Evolutionary conservation across 2,888 invertebrate genomes (phyloP), one percentile per base, ranked within the genome.

Genomic region (Orchesella flavescens): DNA sequence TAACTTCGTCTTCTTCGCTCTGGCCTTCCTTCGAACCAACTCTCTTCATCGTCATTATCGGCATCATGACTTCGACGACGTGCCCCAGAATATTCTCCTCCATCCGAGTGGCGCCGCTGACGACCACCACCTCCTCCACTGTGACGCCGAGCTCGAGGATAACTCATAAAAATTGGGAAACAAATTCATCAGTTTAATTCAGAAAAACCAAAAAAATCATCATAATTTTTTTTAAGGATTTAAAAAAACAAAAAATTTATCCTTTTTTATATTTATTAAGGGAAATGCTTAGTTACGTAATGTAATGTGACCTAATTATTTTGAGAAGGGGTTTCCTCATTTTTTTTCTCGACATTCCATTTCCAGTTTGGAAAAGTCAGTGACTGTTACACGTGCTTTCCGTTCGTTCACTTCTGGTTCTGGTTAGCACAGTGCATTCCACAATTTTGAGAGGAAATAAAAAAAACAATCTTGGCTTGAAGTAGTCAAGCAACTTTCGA

Each of bases 381-480:
- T 34, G 24, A 65, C 12, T 15, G 21, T 57, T 23, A 74, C 74
- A 74, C 74, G 74, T 74, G 74, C 63, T 74, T 63, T 46, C 55
- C 74, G 74, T 74, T 74, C 74, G 63, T 74, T 74, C 74, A 74
- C 74, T 63, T 57, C 15, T 3, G 12, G 3, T 49, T 49, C 49
- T 49, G 12, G 23, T 23, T 24, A 15, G 24, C 63, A 34, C 34
- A 2, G 34, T 34, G 7, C 53, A 53, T 34, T 34, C 34, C 34
- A 34, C 12, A 10, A 12, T 3, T 49, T 49, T 49, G 49, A 49
- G 49, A 49, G 15, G 49, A 49, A 34, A n/a, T n/a, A n/a, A n/a
- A n/a, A n/a, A 34, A 34, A 34, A 34, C 34, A 34, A 34, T 34
- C 34, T 34, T 34, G 34, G 34, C 34, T 34, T 34, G 34, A 34